phyloP scores from a whole-genome alignment of 2,113 vertebrate genomes.

The Psittacara wagleri region DNA sequence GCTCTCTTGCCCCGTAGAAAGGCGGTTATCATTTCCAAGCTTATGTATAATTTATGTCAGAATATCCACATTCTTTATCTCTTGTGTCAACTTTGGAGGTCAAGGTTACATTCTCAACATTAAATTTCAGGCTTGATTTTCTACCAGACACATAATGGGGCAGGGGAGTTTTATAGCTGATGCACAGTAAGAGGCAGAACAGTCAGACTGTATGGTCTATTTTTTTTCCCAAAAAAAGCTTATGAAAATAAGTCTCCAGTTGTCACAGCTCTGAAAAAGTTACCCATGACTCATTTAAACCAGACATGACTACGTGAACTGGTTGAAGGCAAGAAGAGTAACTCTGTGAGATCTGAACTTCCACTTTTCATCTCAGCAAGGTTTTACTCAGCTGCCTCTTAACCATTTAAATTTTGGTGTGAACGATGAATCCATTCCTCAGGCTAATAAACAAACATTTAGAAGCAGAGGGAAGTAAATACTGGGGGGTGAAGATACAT shows the following conservation, averaged over 20 bases:
- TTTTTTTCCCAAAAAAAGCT: background rate
- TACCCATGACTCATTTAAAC: background rate
- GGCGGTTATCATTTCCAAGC: background rate
- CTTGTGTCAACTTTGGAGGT: background rate
- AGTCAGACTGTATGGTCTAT: background rate
- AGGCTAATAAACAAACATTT: background rate
- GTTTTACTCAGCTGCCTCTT: background rate
- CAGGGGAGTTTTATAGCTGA: background rate
- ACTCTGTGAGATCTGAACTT: background rate
- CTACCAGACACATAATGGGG: background rate
- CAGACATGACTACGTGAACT: fast-evolving
- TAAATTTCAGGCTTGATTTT: background rate
- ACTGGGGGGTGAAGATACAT: background rate
- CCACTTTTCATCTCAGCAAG: background rate
- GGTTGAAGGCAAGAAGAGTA: background rate
- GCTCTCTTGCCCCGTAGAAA: background rate
- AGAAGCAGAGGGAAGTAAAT: background rate
- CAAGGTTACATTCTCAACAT: background rate
- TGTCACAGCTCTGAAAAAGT: background rate
- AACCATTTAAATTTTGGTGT: background rate
- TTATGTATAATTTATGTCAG: background rate
- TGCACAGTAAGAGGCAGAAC: background rate
- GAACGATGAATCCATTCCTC: background rate
- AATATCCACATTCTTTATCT: background rate
- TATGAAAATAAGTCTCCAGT: background rate